These are phyloP conservation scores for Liparis tanakae DNA, from an alignment of 2,797 vertebrate genomes.

Conservation along the genomic window DNA sequence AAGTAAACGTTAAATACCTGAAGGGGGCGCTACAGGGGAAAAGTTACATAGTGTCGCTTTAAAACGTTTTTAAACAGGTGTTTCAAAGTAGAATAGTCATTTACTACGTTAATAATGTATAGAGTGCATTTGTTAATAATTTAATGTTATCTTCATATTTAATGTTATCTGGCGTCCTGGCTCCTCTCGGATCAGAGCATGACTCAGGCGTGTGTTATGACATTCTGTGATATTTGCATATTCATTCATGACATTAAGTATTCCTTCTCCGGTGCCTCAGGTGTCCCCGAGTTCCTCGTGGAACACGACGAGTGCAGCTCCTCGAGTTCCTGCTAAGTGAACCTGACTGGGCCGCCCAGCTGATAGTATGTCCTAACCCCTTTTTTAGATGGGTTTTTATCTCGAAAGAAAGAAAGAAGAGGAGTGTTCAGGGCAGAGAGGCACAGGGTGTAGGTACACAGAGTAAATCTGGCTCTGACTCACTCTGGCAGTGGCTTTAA, in stretches of 20 bases:
- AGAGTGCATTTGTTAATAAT: too few relatives aligned
- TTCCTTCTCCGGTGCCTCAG: conserved; percentile 59
- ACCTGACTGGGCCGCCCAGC: conserved; percentile 56
- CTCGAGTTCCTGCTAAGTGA: conserved; percentile 59
- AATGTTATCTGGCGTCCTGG: too few relatives aligned
- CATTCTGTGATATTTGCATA: conserved; percentile 79
- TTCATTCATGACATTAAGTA: conserved; percentile 79
- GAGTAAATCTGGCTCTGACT: conserved; percentile 66
- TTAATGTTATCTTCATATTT: too few relatives aligned
- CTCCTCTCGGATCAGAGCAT: conserved; percentile 60
- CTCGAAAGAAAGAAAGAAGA: conserved; percentile 58
- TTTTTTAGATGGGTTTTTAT: conserved; percentile 65
- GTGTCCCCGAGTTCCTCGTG: conserved; percentile 51
- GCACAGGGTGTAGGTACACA: conserved; percentile 55
- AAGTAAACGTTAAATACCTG: too few relatives aligned
- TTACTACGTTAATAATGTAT: too few relatives aligned
- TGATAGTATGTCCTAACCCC: conserved; percentile 63
- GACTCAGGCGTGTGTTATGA: conserved; percentile 76
- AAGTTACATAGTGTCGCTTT: too few relatives aligned
- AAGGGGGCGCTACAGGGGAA: too few relatives aligned
- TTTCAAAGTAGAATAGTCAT: too few relatives aligned
- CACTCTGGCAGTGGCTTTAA: conserved; percentile 72
- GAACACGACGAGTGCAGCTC: conserved; percentile 45
- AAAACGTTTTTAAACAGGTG: too few relatives aligned
- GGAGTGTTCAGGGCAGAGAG: conserved; percentile 47